Evolutionary conservation across 2,113 vertebrate genomes (phyloP).

Genomic region (Rhabdomys dilectus): DNA sequence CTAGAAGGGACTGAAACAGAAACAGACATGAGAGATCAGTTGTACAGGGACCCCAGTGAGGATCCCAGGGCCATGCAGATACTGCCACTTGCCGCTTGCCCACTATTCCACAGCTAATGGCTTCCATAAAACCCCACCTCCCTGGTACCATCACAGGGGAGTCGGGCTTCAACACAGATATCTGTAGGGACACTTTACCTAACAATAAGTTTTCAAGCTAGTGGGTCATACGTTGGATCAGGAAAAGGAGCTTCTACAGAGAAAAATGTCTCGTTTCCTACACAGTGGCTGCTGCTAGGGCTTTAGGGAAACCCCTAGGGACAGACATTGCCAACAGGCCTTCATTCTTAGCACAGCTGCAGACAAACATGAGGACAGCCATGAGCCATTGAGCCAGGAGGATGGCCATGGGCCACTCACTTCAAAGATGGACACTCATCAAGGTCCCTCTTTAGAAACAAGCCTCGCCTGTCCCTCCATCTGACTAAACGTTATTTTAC

Average conservation of each 20-base stretch:
- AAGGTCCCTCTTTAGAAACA: neutral
- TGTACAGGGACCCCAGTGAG: neutral
- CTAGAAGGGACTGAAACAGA: neutral
- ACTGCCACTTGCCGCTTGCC: neutral
- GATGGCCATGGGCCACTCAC: neutral
- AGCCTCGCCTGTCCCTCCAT: neutral
- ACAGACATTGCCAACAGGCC: neutral
- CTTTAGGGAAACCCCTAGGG: neutral
- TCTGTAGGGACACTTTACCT: neutral
- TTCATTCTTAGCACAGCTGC: neutral
- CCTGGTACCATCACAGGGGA: neutral
- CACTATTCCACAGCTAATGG: neutral
- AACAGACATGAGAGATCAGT: neutral
- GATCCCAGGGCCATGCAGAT: too few species aligned
- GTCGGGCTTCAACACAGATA: neutral
- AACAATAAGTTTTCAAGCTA: neutral
- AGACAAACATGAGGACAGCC: neutral
- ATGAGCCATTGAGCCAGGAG: too few species aligned
- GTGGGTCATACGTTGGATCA: neutral
- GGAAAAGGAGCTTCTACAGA: neutral
- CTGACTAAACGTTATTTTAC: neutral
- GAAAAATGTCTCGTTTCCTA: neutral
- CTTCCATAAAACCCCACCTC: neutral
- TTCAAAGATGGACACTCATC: neutral
- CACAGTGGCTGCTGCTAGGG: neutral